Evolutionary conservation across 2,113 vertebrate genomes (phyloP), one percentile per base, ranked within the genome.

Genomic region (Stictonetta naevosa): DNA sequence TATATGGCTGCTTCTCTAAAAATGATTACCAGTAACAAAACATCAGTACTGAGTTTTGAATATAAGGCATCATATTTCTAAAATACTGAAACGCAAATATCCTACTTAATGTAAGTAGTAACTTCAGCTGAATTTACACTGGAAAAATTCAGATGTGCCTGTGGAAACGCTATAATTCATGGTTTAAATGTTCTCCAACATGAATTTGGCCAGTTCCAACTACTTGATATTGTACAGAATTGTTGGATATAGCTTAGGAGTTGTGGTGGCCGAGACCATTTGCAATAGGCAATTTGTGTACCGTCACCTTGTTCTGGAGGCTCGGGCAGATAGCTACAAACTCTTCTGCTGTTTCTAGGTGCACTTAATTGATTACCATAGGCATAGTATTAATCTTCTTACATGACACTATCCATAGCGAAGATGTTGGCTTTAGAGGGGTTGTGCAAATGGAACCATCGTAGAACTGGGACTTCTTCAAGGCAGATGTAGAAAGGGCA

Each of bases 261-360:
- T 22, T 81, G 60, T 44, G 7, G 7, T 22, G 23, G n/a, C 55
- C 59, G 69, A 86, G 29, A 2, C 16, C 31, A 46, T 50, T 91
- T 59, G 26, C 40, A 46, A 26, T 28, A 4, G 48, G 50, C 2
- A 2, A 19, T 56, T 86, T 13, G 18, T 46, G 17, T 8, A 36
- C 28, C 25, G 9, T 52, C 58, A 16, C 33, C 10, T 15, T 76
- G 19, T 68, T 80, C 21, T 75, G 69, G 55, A 46, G 44, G 23
- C 19, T 38, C 5, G 6, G 68, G 4, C 18, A 29, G 26, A 10
- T 71, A 71, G 13, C 46, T 59, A 34, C 0, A 0, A 81, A 17
- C 23, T 64, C 8, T 63, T 88, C n/a, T 87, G 42, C 15, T 83
- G 44, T n/a, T 94, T 77, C 50, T 31, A 38, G 46, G n/a, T 33